These are phyloP conservation scores for Ctenicera cuprea DNA, from an alignment of 2,888 invertebrate genomes.

Conservation along the genomic window DNA sequence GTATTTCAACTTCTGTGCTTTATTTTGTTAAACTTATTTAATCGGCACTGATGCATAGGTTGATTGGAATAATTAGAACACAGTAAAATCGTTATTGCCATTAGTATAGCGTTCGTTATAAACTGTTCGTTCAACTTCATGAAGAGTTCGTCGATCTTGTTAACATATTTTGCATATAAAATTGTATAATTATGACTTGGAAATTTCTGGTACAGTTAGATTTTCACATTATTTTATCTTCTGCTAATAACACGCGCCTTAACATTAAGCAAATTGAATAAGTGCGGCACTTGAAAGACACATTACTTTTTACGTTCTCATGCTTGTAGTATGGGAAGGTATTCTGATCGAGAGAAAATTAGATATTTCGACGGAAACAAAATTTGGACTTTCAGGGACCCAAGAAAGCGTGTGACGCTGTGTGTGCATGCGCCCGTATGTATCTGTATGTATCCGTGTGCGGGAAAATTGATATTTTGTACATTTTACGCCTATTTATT, in stretches of 20 bases:
- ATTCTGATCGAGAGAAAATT: too few species aligned
- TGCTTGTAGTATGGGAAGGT: too few species aligned
- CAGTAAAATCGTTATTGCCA: slow-evolving; percentile 2
- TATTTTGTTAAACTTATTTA: too few species aligned
- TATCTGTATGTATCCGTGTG: too few species aligned
- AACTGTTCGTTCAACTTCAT: slow-evolving; percentile 47
- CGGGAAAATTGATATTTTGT: too few species aligned
- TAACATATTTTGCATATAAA: slow-evolving; percentile 43
- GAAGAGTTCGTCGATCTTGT: slow-evolving; percentile 47
- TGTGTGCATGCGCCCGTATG: too few species aligned
- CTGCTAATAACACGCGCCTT: neutral
- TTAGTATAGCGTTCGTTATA: slow-evolving; percentile 41
- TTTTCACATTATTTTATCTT: slow-evolving; percentile 24
- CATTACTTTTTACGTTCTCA: too few species aligned
- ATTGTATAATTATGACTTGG: slow-evolving; percentile 22
- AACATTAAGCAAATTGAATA: neutral
- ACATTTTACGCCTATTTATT: too few species aligned
- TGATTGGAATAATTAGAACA: slow-evolving; percentile 12
- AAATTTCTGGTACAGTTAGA: slow-evolving; percentile 41
- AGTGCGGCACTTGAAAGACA: neutral
- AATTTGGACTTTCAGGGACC: too few species aligned
- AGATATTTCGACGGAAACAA: too few species aligned
- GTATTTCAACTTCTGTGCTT: too few species aligned
- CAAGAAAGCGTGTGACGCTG: too few species aligned
- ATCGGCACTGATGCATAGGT: neutral